A percentile compares a stretch with the other conserved stretches of the same genome.
phyloP scores from a whole-genome alignment of 2,888 invertebrate species.

The Phaedon cochleariae region DNA sequence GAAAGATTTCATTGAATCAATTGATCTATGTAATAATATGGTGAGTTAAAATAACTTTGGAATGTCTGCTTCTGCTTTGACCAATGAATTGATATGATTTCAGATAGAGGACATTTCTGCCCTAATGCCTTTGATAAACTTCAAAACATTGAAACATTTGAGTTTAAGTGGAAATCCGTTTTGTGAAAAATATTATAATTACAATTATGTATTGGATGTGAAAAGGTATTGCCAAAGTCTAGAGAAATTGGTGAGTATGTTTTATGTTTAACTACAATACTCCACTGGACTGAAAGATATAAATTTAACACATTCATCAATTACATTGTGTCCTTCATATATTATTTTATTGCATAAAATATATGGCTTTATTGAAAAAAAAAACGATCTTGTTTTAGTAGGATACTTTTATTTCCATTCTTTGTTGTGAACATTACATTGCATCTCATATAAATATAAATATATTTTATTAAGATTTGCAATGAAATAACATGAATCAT shows the following conservation, averaged over 20 bases:
- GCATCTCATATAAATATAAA: no score
- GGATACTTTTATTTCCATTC: no score
- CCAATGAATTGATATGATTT: constrained; percentile 8
- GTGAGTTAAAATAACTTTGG: constrained; percentile 14
- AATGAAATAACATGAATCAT: no score
- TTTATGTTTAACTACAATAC: neutral
- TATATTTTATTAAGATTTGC: no score
- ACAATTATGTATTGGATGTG: constrained; percentile 33
- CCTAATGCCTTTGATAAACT: constrained; percentile 22
- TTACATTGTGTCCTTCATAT: no score
- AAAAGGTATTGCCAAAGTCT: constrained; percentile 24
- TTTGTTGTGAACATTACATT: no score
- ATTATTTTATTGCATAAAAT: no score
- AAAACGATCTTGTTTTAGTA: no score
- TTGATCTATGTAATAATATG: constrained; percentile 36
- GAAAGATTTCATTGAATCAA: constrained; percentile 11
- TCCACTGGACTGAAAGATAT: no score
- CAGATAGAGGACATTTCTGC: constrained; percentile 32
- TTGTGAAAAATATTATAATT: constrained; percentile 29
- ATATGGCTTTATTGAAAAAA: no score
- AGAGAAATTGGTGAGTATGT: constrained; percentile 30
- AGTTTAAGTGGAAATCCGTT: constrained; percentile 34
- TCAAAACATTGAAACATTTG: constrained; percentile 19
- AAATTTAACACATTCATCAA: no score
- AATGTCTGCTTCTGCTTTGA: neutral